Evolutionary conservation across 1,140 invertebrate genomes (phyloP), one percentile per base, ranked within the genome.

Genomic region (Ruditapes philippinarum): DNA sequence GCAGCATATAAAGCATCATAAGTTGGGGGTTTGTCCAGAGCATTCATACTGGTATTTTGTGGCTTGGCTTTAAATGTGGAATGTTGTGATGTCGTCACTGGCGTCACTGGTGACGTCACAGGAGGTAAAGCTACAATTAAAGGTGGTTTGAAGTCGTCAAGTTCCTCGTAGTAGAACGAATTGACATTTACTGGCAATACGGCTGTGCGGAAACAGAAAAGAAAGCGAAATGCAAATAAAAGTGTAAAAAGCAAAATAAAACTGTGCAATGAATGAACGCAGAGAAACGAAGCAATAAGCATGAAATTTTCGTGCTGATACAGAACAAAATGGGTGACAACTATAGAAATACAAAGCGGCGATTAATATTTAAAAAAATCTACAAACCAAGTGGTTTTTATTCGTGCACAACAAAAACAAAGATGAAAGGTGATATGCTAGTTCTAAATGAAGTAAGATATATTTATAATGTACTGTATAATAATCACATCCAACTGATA

Each of bases 1-100:
- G 97, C 97, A 73, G 97, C 97, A 94, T 98, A 98, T 94, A 98
- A 97, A 90, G 97, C 97, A 94, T 98, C 97, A 83, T 95, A 94
- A 54, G 92, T 95, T 19, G 97, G 97, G 38, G 97, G 97, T 49
- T 94, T 94, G 49, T 94, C 94, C n/a, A 82, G 78, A 9, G 70
- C 87, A 54, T 62, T 83, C 68, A 76, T 40, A 33, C 36, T 82
- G 49, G 78, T 57, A 36, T 82, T 89, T 12, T 83, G 68, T 57
- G 42, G 25, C 62, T 89, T 82, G 51, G 78, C 11, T 74, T 82
- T 82, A 49, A 82, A 70, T 31, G 79, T 57, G 79, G 87, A 83
- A 89, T 89, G 80, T 89, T 82, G 80, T 62, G 85, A 88, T 78
- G 85, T 38, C 38, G 74, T 88, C 17, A 88, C 76, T 28, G 74